phyloP scores from a whole-genome alignment of 37 sponge, comb jelly and placozoan genomes.

The Haliclona indistincta region DNA sequence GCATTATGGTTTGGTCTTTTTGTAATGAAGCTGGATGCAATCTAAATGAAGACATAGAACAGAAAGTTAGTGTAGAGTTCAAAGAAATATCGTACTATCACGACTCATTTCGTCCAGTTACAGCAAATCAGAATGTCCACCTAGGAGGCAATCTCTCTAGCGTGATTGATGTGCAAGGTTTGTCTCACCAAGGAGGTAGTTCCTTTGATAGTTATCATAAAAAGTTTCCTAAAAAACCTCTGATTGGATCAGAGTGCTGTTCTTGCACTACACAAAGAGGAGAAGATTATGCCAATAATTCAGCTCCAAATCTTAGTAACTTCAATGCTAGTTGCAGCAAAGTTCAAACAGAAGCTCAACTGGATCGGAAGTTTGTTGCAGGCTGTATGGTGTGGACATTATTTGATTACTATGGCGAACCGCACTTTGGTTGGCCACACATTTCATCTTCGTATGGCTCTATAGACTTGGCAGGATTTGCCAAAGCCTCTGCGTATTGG shows the following conservation, averaged over 20 bases:
- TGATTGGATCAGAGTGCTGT: too few species aligned
- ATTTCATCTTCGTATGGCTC: conserved; percentile 59
- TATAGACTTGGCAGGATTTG: conserved; percentile 63
- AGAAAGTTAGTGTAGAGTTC: conserved; percentile 21
- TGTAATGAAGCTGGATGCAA: conserved; percentile 62
- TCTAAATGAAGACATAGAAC: background rate
- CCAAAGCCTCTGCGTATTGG: too few species aligned
- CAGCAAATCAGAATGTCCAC: conserved; percentile 26
- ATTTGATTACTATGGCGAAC: conserved; percentile 68
- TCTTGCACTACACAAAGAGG: conserved; percentile 53
- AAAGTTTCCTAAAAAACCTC: conserved; percentile 35
- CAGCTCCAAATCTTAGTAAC: background rate
- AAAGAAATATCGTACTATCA: conserved; percentile 18
- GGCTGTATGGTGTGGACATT: conserved; percentile 67
- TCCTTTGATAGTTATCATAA: conserved; percentile 35
- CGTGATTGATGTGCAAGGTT: conserved; percentile 54
- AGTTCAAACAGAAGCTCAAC: conserved; percentile 28
- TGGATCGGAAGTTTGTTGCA: conserved; percentile 40
- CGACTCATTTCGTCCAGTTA: conserved; percentile 47
- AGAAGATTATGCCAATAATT: conserved; percentile 24
- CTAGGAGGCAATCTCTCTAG: conserved; percentile 20
- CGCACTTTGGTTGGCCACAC: conserved; percentile 46
- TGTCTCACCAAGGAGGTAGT: conserved; percentile 38
- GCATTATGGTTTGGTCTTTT: conserved; percentile 61
- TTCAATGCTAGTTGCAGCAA: conserved; percentile 48